These are phyloP conservation scores for Aphrocallistes beatrix DNA, from an alignment of 37 sponge, comb jelly and placozoan species.

Conservation along the genomic window DNA sequence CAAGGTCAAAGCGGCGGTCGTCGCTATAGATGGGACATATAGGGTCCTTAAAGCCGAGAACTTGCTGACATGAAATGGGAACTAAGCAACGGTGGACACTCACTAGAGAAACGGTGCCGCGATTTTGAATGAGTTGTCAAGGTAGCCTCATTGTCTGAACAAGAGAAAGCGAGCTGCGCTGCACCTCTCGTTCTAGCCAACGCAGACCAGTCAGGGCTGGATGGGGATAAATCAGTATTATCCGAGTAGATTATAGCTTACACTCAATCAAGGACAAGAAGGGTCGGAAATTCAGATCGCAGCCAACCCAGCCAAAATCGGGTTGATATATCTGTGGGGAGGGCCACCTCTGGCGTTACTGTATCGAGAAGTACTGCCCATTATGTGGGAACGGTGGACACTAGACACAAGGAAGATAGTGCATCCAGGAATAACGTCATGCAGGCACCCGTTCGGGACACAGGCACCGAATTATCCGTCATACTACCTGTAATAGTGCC, in stretches of 20 bases:
- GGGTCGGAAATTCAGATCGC: neutral
- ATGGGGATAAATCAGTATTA: neutral
- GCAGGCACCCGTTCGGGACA: neutral
- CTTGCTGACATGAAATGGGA: neutral
- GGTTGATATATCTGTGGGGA: neutral
- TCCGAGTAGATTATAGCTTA: neutral
- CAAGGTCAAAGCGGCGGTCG: neutral
- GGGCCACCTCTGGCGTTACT: neutral
- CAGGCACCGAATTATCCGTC: neutral
- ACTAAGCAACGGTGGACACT: neutral
- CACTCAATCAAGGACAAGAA: neutral
- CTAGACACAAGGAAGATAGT: neutral
- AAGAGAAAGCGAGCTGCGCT: no score
- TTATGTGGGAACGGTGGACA: neutral
- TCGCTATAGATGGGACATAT: neutral
- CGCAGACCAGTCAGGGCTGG: neutral
- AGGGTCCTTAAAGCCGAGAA: neutral
- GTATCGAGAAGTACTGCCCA: neutral
- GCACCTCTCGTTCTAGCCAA: no score
- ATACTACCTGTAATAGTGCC: neutral
- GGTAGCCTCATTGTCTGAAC: neutral
- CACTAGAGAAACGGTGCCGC: neutral
- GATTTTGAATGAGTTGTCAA: neutral
- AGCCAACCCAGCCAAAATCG: neutral
- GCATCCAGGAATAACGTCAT: neutral